phyloP scores from a whole-genome alignment of 2,888 invertebrate genomes.

The Metellina segmentata region DNA sequence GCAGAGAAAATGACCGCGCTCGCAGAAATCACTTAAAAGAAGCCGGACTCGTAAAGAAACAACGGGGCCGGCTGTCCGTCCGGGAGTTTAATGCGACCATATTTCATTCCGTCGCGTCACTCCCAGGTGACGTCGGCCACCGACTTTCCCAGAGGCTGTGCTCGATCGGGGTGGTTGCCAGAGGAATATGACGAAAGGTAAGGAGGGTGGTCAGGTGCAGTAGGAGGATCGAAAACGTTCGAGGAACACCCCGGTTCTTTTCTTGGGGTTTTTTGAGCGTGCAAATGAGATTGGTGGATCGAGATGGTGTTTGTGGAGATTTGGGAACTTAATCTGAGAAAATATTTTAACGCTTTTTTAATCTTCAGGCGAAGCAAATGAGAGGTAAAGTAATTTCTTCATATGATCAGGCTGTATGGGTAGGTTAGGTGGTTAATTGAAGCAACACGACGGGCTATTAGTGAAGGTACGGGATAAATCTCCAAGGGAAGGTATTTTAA shows the following conservation, averaged over 20 bases:
- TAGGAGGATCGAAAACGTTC: conserved; percentile 1
- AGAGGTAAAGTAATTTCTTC: too few species aligned
- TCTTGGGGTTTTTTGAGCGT: background rate
- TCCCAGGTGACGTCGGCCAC: conserved; percentile 42
- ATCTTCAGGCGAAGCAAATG: too few species aligned
- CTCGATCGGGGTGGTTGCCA: conserved; percentile 18
- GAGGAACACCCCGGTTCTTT: background rate
- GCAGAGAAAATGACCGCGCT: conserved; percentile 24
- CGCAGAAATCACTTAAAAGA: conserved; percentile 46
- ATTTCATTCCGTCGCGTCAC: conserved; percentile 64
- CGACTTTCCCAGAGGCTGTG: conserved; percentile 41
- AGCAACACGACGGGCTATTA: too few species aligned
- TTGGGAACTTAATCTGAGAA: too few species aligned
- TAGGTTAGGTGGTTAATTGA: too few species aligned
- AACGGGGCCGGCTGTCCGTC: conserved; percentile 36
- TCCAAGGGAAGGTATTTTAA: too few species aligned
- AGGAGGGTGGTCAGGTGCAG: conserved; percentile 7
- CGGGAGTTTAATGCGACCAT: conserved; percentile 65
- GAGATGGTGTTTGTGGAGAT: too few species aligned
- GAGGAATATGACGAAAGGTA: conserved; percentile 32
- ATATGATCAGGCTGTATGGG: too few species aligned
- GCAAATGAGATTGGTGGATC: too few species aligned
- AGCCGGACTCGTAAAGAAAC: conserved; percentile 40
- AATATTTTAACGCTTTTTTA: too few species aligned
- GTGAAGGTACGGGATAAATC: too few species aligned